Percentiles rank a stretch among this genome's conserved stretches.
Conservation (phyloP, 2,888 invertebrate species). For the Hypercompe scribonia region DNA sequence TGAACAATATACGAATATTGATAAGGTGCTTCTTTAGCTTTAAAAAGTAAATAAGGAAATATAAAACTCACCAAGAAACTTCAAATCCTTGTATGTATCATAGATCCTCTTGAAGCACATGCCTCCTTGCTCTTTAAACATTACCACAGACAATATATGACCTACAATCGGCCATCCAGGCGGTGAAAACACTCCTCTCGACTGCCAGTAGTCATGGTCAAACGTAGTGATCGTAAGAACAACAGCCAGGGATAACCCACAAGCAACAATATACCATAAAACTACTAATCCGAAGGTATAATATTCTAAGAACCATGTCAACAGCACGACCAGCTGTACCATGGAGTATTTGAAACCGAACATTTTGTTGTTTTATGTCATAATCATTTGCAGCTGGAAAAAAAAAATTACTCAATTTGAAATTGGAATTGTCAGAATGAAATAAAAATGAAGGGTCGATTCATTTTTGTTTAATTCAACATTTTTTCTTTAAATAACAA, state of each 20-base stretch:
- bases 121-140: conserved; percentile 80
- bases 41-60: background rate
- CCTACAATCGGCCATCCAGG: conserved; percentile 78
- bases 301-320: conserved; percentile 67
- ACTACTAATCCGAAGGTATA: conserved; percentile 66
- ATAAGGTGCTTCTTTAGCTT: background rate
- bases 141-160: conserved; percentile 74
- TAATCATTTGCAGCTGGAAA: conserved; percentile 34
- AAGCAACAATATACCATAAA: conserved; percentile 65
- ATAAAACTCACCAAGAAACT: conserved; percentile 73
- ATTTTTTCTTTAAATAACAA: background rate
- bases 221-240: conserved; percentile 70
- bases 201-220: conserved; percentile 80
- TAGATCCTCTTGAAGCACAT: conserved; percentile 80
- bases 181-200: conserved; percentile 75
- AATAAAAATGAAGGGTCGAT: background rate
- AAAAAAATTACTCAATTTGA: conserved; percentile 1
- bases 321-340: conserved; percentile 61
- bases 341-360: conserved; percentile 75
- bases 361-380: conserved; percentile 66
- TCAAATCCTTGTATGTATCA: conserved; percentile 70
- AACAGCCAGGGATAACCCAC: conserved; percentile 51
- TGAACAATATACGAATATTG: background rate
- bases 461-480: background rate
- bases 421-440: background rate